Conservation (phyloP, 2,797 vertebrate species). For the Sylvilagus floridanus region DNA sequence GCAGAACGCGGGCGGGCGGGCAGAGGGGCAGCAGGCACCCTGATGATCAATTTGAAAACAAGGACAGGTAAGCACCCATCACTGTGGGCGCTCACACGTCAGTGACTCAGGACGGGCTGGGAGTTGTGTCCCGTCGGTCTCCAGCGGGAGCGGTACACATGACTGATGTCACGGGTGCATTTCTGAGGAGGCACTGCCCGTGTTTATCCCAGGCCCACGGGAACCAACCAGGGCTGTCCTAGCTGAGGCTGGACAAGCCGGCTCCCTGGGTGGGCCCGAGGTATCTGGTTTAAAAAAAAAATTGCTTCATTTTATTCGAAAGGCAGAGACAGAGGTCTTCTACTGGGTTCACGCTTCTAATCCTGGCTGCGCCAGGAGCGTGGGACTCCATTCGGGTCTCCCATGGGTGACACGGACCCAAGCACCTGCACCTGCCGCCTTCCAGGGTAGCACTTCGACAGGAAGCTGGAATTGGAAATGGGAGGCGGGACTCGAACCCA, state of each 20-base stretch:
- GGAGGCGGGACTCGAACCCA: too few species aligned
- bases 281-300: too few species aligned
- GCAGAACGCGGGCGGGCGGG: not conserved
- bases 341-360: too few species aligned
- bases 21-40: not conserved
- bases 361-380: too few species aligned
- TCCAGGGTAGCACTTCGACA: too few species aligned
- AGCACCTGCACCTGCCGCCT: too few species aligned
- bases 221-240: not conserved
- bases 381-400: too few species aligned
- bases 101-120: not conserved
- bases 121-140: not conserved
- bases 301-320: too few species aligned
- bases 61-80: not conserved
- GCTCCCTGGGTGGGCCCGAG: accelerated
- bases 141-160: not conserved
- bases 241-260: not conserved
- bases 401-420: too few species aligned
- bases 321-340: too few species aligned
- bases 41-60: not conserved
- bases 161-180: not conserved
- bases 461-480: too few species aligned
- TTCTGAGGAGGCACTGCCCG: not conserved
- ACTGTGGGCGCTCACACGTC: not conserved
- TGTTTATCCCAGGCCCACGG: not conserved